Conservation (phyloP, 2,113 vertebrate genomes). For the Typhlomys cinereus region DNA sequence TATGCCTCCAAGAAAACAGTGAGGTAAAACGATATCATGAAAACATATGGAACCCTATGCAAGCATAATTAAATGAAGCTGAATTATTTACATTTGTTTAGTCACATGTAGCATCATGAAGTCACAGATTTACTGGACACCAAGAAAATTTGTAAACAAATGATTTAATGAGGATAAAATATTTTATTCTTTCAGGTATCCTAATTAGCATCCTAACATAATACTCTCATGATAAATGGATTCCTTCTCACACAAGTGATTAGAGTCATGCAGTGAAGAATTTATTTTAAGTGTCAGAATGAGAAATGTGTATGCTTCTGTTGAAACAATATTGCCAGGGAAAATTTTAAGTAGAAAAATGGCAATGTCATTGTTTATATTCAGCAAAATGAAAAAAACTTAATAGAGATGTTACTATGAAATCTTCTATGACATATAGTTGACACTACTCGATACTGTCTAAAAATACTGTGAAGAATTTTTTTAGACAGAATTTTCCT, state of each 20-base stretch:
- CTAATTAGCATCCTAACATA: constrained; percentile 23
- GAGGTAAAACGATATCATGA: not conserved
- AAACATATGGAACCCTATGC: not conserved
- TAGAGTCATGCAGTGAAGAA: not conserved
- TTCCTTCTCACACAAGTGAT: not conserved
- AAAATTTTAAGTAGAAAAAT: constrained; percentile 29
- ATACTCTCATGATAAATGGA: not conserved
- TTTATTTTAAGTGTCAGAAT: constrained; percentile 45
- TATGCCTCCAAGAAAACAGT: not conserved
- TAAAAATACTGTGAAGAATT: not conserved
- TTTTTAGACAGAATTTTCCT: not conserved
- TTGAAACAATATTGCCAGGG: constrained; percentile 8
- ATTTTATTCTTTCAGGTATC: not conserved
- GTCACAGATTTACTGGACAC: not conserved
- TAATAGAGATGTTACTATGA: not conserved
- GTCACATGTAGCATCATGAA: not conserved
- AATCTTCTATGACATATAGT: not conserved
- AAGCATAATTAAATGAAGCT: not conserved
- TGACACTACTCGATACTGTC: too few relatives aligned
- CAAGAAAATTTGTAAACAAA: not conserved
- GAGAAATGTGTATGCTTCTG: not conserved
- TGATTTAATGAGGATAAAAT: not conserved
- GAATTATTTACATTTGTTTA: not conserved
- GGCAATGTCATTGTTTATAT: not conserved
- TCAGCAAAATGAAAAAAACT: constrained; percentile 42